Conservation (phyloP, 2,888 invertebrate genomes). For the Lottia scabra region DNA sequence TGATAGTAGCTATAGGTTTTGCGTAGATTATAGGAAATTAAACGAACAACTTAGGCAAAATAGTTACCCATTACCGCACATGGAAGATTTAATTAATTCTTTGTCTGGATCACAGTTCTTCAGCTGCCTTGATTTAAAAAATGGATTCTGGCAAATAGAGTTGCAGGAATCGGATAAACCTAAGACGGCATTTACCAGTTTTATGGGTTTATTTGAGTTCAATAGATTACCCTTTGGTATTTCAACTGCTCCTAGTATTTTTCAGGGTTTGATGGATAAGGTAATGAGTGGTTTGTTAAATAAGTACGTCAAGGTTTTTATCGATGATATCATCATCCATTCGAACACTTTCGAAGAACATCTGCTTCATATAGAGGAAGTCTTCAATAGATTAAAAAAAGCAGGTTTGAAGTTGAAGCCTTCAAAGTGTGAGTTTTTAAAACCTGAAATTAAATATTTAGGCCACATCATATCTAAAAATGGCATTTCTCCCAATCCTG, state of each 20-base stretch:
- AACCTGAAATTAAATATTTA: conserved; percentile 11
- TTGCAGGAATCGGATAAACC: conserved; percentile 8
- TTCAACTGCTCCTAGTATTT: neutral
- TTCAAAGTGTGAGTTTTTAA: conserved; percentile 17
- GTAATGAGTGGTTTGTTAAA: conserved; percentile 12
- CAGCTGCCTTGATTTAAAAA: conserved; percentile 8
- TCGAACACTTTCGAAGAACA: conserved; percentile 13
- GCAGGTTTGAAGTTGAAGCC: conserved; percentile 23
- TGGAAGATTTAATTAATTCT: conserved; percentile 1
- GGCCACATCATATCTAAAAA: conserved; percentile 17
- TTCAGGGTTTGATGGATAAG: conserved; percentile 14
- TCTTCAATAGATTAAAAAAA: conserved; percentile 10
- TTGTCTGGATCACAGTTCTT: neutral
- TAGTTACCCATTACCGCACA: conserved; percentile 4
- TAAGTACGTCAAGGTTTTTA: conserved; percentile 10
- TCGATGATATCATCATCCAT: conserved; percentile 17
- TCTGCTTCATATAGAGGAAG: conserved; percentile 10
- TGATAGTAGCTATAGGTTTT: neutral
- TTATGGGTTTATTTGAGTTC: conserved; percentile 3
- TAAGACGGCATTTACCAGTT: conserved; percentile 12
- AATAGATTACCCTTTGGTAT: conserved; percentile 12
- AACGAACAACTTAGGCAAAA: neutral
- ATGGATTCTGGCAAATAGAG: conserved; percentile 9
- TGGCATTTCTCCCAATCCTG: conserved; percentile 11
- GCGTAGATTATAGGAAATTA: neutral